Evolutionary conservation across 2,797 vertebrate species (phyloP).

Genomic region (Cyprinella venusta): DNA sequence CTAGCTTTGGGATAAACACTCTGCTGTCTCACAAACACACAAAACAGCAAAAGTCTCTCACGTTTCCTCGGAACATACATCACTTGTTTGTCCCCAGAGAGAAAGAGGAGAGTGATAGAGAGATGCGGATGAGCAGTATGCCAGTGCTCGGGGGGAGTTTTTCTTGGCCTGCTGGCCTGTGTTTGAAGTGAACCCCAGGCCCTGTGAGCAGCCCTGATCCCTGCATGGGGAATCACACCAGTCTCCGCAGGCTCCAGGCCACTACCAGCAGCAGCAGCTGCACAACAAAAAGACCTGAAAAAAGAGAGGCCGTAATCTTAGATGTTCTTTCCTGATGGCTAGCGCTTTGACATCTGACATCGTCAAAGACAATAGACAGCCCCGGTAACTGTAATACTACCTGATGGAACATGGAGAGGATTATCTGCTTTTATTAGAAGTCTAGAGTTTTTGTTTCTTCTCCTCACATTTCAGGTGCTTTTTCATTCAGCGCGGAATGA

Average conservation of each 20-base stretch:
- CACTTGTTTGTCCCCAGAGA: conserved; percentile 58
- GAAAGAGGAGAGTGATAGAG: conserved; percentile 58
- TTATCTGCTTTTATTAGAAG: conserved; percentile 52
- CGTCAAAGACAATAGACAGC: conserved; percentile 59
- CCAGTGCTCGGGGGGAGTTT: conserved; percentile 64
- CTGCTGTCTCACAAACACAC: conserved; percentile 34
- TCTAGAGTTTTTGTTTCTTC: conserved; percentile 30
- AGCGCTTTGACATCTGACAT: conserved; percentile 61
- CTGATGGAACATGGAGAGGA: conserved; percentile 52
- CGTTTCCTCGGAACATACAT: conserved; percentile 51
- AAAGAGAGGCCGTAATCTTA: conserved; percentile 63
- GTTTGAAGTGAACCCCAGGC: conserved; percentile 84
- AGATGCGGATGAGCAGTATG: conserved; percentile 52
- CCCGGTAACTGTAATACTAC: conserved; percentile 53
- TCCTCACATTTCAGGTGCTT: conserved; percentile 41
- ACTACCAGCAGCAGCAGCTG: conserved; percentile 69
- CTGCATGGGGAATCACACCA: conserved; percentile 75
- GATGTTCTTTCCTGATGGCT: conserved; percentile 63
- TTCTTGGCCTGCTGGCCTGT: conserved; percentile 75
- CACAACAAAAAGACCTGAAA: conserved; percentile 60
- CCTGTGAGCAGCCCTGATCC: conserved; percentile 76
- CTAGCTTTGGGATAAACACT: conserved; percentile 52
- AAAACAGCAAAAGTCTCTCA: conserved; percentile 50
- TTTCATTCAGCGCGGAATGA: conserved; percentile 28
- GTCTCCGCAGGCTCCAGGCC: conserved; percentile 73